Evolutionary conservation across 1,140 invertebrate genomes (phyloP).

Genomic region (Apis mellifera): DNA sequence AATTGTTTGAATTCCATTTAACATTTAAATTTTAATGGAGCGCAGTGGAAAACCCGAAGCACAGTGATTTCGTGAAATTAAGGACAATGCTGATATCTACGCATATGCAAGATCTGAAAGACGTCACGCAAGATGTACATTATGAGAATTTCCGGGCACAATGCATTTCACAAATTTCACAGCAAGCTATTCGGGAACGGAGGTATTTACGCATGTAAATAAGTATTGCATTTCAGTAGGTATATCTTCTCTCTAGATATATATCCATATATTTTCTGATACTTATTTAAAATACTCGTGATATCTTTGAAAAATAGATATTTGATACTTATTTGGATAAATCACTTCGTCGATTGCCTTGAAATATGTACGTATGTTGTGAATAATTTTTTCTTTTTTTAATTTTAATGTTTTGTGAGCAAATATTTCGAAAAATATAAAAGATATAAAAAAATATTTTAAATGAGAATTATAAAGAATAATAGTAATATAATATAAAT

Average conservation of each 20-base stretch:
- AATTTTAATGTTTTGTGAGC: no score
- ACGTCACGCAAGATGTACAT: conserved; percentile 96
- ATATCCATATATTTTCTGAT: neutral
- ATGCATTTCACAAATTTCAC: conserved; percentile 94
- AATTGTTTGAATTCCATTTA: conserved; percentile 1
- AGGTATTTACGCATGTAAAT: conserved; percentile 83
- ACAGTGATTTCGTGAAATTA: conserved; percentile 98
- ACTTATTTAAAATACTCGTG: no score
- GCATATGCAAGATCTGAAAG: conserved; percentile 97
- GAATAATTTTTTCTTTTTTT: no score
- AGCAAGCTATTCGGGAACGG: conserved; percentile 90
- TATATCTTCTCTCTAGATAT: conserved; percentile 45
- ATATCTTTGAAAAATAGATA: no score
- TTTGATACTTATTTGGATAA: no score
- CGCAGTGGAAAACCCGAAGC: conserved; percentile 97
- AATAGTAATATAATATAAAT: no score
- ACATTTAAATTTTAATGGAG: conserved; percentile 59
- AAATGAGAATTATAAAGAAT: no score
- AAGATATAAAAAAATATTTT: no score
- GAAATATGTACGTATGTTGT: no score
- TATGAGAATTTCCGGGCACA: conserved; percentile 98
- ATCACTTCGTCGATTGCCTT: no score
- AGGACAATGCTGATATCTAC: conserved; percentile 98
- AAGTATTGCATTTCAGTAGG: conserved; percentile 67
- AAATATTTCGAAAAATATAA: no score